Conservation (phyloP, 1,140 invertebrate species). For the Drepana arcuata region DNA sequence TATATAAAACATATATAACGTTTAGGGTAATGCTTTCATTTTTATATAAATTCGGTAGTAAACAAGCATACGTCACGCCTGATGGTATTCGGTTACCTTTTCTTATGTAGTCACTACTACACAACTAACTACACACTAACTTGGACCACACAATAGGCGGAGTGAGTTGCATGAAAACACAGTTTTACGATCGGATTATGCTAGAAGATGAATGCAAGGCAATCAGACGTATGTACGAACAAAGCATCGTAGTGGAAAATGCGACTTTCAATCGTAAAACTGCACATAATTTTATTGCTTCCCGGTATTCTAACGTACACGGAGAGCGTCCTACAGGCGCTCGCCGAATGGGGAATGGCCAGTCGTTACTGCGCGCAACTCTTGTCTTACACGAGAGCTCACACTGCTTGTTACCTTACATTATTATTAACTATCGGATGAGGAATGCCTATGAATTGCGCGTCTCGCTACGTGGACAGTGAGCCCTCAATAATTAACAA, state of each 20-base stretch:
- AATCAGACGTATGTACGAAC: conserved; percentile 50
- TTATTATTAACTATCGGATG: conserved; percentile 28
- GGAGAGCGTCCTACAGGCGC: too few species aligned
- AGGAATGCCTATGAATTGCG: conserved; percentile 22
- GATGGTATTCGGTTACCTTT: too few species aligned
- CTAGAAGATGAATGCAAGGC: conserved; percentile 50
- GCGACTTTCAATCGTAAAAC: conserved; percentile 60
- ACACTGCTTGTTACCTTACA: conserved; percentile 25
- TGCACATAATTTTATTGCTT: conserved; percentile 55
- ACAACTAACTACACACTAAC: too few species aligned
- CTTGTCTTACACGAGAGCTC: conserved; percentile 20
- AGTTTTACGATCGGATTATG: conserved; percentile 55
- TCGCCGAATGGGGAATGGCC: too few species aligned
- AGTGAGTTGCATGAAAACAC: conserved; percentile 32
- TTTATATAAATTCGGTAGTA: too few species aligned
- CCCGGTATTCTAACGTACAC: conserved; percentile 39
- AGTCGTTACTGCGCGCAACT: too few species aligned
- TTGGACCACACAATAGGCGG: conserved; percentile 9
- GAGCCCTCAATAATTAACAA: too few species aligned
- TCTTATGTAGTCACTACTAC: too few species aligned
- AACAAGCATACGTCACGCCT: too few species aligned
- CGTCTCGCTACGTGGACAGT: too few species aligned
- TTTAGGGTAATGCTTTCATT: too few species aligned
- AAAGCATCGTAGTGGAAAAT: conserved; percentile 58
- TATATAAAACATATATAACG: too few species aligned